These are phyloP conservation scores for Percopsis omiscomaycus DNA, from an alignment of 2,797 vertebrate genomes.

Conservation along the genomic window DNA sequence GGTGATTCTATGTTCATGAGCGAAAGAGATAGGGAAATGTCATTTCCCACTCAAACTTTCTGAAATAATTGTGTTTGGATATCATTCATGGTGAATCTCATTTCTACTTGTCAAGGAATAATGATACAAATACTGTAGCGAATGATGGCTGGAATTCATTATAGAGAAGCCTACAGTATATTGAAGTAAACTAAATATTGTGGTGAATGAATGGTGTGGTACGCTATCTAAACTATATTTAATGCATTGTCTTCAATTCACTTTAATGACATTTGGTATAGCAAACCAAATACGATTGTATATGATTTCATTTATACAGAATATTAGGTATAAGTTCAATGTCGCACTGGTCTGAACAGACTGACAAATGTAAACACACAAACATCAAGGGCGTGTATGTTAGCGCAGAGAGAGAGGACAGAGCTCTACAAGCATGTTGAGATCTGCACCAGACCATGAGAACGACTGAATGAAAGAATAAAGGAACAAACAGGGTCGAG, in stretches of 20 bases:
- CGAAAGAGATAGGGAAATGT: conserved; percentile 27
- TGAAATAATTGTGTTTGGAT: conserved; percentile 51
- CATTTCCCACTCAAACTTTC: conserved; percentile 28
- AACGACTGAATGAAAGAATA: conserved; percentile 16
- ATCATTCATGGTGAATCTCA: conserved; percentile 51
- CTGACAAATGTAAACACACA: neutral
- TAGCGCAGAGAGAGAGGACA: neutral
- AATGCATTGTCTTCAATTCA: no score
- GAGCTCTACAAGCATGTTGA: conserved; percentile 11
- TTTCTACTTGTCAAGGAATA: conserved; percentile 47
- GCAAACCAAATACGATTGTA: no score
- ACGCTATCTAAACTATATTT: no score
- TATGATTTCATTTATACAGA: neutral
- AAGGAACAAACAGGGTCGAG: conserved; percentile 27
- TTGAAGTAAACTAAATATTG: neutral
- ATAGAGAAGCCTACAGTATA: neutral
- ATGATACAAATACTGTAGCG: conserved; percentile 6
- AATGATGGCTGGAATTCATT: conserved; percentile 44
- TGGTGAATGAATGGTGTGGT: neutral
- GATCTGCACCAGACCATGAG: conserved; percentile 41
- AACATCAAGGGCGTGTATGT: neutral
- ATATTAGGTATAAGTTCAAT: neutral
- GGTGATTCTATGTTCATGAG: conserved; percentile 7
- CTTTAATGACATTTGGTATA: no score
- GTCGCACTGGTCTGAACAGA: conserved; percentile 9